These are phyloP conservation scores for Mixornis gularis DNA, from an alignment of 2,113 vertebrate species.

Conservation along the genomic window DNA sequence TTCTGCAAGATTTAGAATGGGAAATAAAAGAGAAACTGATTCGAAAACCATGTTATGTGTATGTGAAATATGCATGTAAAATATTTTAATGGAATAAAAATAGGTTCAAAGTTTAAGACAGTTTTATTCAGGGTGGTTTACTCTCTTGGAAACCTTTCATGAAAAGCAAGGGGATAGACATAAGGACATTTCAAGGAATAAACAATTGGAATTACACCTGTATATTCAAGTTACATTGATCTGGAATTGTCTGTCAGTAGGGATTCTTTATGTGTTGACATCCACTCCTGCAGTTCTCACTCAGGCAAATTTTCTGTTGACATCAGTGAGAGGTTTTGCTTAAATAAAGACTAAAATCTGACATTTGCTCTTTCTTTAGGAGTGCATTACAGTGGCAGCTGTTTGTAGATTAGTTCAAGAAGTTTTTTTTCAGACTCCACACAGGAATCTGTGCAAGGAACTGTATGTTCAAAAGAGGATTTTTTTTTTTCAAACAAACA, in stretches of 20 bases:
- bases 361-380: conserved; percentile 39
- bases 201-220: neutral
- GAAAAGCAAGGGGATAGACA: neutral
- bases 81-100: neutral
- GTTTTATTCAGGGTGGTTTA: neutral
- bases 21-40: neutral
- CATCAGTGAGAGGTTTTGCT: neutral
- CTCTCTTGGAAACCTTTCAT: neutral
- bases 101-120: neutral
- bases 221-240: neutral
- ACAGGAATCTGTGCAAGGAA: conserved; percentile 24
- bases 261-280: neutral
- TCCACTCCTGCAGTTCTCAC: neutral
- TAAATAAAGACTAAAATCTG: conserved; percentile 25
- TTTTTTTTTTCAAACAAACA: conserved; percentile 7
- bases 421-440: conserved; percentile 22
- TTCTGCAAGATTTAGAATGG: neutral
- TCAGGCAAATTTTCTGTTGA: neutral
- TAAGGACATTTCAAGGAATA: neutral
- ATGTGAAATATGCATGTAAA: neutral
- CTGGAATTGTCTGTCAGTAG: neutral
- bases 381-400: conserved; percentile 46
- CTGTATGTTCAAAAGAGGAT: conserved; percentile 51
- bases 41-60: neutral
- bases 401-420: conserved; percentile 53